These are phyloP conservation scores for Oreamnos americanus DNA, from an alignment of 2,113 vertebrate genomes.

Conservation along the genomic window DNA sequence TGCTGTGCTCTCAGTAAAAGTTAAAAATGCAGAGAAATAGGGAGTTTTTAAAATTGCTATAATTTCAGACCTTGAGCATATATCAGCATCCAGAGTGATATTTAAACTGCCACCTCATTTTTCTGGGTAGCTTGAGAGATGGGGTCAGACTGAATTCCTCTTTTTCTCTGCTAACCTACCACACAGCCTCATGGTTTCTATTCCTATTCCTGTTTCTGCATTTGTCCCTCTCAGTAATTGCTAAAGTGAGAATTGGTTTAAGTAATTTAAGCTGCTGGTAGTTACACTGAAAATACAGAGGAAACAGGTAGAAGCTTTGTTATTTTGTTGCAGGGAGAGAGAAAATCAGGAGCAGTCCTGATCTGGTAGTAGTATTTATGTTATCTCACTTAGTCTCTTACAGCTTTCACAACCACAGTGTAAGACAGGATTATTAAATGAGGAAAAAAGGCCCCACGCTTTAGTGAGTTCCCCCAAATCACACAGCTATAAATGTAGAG, in stretches of 20 bases:
- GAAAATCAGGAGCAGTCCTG: not conserved
- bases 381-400: not conserved
- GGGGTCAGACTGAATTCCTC: not conserved
- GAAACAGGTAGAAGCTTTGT: not conserved
- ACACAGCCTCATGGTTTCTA: conserved; percentile 27
- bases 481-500: not conserved
- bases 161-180: conserved; percentile 19
- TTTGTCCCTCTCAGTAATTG: conserved; percentile 7
- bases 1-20: not conserved
- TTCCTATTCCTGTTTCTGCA: not conserved
- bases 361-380: not conserved
- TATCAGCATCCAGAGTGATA: not conserved
- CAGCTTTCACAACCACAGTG: not conserved
- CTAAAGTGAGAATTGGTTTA: conserved; percentile 45
- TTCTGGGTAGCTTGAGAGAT: conserved; percentile 32
- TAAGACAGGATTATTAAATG: not conserved
- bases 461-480: not conserved
- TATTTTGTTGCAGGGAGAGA: not conserved
- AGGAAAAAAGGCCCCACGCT: not conserved
- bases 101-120: not conserved
- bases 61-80: not conserved
- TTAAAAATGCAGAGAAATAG: not conserved
- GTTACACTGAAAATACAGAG: not conserved
- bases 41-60: not conserved
- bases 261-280: not conserved